Conservation (phyloP, 1,140 invertebrate species). For the Drosophila funebris region DNA sequence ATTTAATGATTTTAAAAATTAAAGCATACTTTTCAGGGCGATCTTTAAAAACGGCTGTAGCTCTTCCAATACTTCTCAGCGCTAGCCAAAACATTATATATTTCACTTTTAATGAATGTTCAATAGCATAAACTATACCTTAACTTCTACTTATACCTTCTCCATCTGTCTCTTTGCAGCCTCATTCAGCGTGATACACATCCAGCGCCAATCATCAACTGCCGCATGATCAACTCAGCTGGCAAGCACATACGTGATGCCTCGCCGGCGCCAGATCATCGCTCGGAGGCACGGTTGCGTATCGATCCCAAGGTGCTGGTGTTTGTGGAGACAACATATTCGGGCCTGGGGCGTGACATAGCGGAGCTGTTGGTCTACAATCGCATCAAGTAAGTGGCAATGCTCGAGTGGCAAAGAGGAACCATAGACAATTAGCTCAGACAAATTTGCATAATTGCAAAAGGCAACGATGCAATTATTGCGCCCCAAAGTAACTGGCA, state of each 20-base stretch:
- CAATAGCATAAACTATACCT: background rate
- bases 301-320: slow-evolving; percentile 97
- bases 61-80: background rate
- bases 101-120: background rate
- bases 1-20: no score
- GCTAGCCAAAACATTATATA: background rate
- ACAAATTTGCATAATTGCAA: slow-evolving; percentile 79
- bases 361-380: slow-evolving; percentile 96
- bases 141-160: background rate
- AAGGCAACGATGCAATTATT: slow-evolving; percentile 72
- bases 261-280: slow-evolving; percentile 89
- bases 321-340: slow-evolving; percentile 97
- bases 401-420: slow-evolving; percentile 45
- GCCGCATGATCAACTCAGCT: slow-evolving; percentile 86
- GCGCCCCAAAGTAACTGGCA: slow-evolving; percentile 51
- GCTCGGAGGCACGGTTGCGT: slow-evolving; percentile 90
- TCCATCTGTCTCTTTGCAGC: slow-evolving; percentile 83
- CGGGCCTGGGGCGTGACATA: slow-evolving; percentile 94
- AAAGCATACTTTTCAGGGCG: no score
- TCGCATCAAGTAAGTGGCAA: slow-evolving; percentile 92
- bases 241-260: slow-evolving; percentile 86
- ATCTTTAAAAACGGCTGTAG: no score
- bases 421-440: slow-evolving; percentile 70
- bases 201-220: slow-evolving; percentile 91
- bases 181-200: slow-evolving; percentile 90